Base-by-base conservation (phyloP, 2,797 vertebrate species). In the Falco rusticolus region DNA sequence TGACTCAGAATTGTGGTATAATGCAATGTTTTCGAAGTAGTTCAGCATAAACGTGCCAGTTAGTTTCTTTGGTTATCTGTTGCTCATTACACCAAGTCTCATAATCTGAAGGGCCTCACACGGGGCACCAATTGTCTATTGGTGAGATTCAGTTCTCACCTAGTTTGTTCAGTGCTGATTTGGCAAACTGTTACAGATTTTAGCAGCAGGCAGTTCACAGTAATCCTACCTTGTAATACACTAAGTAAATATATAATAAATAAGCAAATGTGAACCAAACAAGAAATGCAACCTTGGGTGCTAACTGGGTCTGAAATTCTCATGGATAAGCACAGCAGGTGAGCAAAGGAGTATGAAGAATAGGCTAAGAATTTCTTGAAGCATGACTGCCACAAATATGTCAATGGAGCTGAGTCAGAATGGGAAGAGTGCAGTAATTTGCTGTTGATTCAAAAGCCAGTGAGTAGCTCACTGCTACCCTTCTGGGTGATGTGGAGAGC, bases 321-420 rank as follows among this genome's bases (percentile, higher is more conserved):
- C 1, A 0, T 75, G 50, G 29, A 53, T 76, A 59, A 89, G 74
- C 66, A 79, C 39, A 89, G 70, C 64, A 96, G 94, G 87, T 95
- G 75, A 94, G 87, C 28, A 50, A 60, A 91, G 56, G 45, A 37
- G 17, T 59, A 69, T 63, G 84, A 93, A 82, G 79, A 94, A 91
- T 25, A 85, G 76, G 11, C 22, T 51, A 78, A 88, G 80, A 94
- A 95, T 96, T 89, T 93, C 69, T 84, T 89, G 43, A 39, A 85
- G 45, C 21, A 50, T 61, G 57, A 12, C 87, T 86, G 61, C 60
- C 65, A 41, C 83, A 90, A 83, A 20, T 74, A 43, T 43, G 59
- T 59, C 70, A 86, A 47, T 69, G 81, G 64, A 93, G 83, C 84
- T 94, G 93, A 97, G 54, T 96, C 90, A 96, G 93, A 76, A 86